phyloP scores from a whole-genome alignment of 2,888 invertebrate genomes.

The Alsophila aescularia region DNA sequence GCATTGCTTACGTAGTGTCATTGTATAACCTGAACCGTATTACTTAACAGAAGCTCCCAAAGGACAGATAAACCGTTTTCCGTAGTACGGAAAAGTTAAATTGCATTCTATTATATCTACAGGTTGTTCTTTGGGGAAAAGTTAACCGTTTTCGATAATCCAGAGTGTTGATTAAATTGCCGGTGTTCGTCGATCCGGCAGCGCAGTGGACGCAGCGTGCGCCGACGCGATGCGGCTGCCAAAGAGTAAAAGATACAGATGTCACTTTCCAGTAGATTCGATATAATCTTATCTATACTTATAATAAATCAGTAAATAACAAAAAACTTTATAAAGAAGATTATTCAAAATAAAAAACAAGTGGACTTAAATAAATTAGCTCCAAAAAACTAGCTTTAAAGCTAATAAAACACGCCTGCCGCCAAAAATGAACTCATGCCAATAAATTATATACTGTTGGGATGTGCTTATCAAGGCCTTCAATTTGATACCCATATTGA shows the following conservation, averaged over 20 bases:
- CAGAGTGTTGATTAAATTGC: constrained; percentile 55
- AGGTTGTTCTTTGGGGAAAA: background rate
- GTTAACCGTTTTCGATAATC: constrained; percentile 22
- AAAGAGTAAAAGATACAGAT: constrained; percentile 44
- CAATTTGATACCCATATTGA: too few species aligned
- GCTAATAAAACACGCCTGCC: too few species aligned
- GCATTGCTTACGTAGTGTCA: background rate
- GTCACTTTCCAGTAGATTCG: background rate
- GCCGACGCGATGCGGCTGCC: constrained; percentile 51
- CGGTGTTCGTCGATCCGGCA: constrained; percentile 36
- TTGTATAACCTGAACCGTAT: background rate
- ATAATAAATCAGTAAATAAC: too few species aligned
- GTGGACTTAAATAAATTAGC: too few species aligned
- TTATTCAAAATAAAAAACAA: too few species aligned
- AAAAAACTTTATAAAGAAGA: too few species aligned
- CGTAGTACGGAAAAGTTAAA: background rate
- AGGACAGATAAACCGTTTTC: background rate
- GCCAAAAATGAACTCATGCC: too few species aligned
- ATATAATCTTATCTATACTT: too few species aligned
- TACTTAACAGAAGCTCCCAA: background rate
- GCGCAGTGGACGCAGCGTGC: constrained; percentile 49
- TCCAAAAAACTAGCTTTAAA: too few species aligned
- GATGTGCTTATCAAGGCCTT: too few species aligned
- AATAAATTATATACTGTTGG: too few species aligned
- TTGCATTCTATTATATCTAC: background rate